A percentile compares a stretch with the other conserved stretches of the same genome.
phyloP scores from a whole-genome alignment of 1,140 invertebrate genomes.

The Amyelois transitella region DNA sequence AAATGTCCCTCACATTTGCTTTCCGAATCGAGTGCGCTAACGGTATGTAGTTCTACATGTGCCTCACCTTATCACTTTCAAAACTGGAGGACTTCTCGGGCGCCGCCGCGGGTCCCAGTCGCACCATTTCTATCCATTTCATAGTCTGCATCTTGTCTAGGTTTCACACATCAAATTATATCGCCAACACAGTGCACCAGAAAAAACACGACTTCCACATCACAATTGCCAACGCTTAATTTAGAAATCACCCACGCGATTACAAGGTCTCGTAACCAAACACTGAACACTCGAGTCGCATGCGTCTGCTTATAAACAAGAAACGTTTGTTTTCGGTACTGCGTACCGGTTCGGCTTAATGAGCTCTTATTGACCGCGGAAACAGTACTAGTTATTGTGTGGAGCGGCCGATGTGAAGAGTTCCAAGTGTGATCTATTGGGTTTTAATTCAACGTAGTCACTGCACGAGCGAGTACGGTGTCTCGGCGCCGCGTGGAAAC shows the following conservation, averaged over 20 bases:
- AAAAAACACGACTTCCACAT: constrained; percentile 38
- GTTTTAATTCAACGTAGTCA: not conserved
- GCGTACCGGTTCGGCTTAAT: constrained; percentile 24
- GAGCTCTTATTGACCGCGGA: constrained; percentile 32
- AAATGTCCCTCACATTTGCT: too few species aligned
- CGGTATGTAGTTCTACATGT: constrained; percentile 21
- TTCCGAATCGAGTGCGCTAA: constrained; percentile 14
- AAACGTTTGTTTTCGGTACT: constrained; percentile 26
- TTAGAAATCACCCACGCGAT: constrained; percentile 55
- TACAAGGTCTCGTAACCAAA: constrained; percentile 47
- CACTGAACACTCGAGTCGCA: constrained; percentile 27
- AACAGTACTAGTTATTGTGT: constrained; percentile 23
- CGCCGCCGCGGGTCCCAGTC: constrained; percentile 45
- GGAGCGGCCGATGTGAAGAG: constrained; percentile 2
- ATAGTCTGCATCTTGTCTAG: constrained; percentile 50
- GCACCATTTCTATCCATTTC: constrained; percentile 68
- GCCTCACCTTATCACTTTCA: constrained; percentile 58
- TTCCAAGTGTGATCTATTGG: not conserved
- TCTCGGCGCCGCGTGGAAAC: constrained; percentile 38
- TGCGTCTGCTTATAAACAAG: constrained; percentile 56
- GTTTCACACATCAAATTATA: not conserved
- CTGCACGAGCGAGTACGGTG: constrained; percentile 30
- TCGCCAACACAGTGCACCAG: constrained; percentile 15
- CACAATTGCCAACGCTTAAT: constrained; percentile 44
- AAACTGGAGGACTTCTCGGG: constrained; percentile 46